Conservation (phyloP, 23 tunicate species). For the Styela clava region DNA sequence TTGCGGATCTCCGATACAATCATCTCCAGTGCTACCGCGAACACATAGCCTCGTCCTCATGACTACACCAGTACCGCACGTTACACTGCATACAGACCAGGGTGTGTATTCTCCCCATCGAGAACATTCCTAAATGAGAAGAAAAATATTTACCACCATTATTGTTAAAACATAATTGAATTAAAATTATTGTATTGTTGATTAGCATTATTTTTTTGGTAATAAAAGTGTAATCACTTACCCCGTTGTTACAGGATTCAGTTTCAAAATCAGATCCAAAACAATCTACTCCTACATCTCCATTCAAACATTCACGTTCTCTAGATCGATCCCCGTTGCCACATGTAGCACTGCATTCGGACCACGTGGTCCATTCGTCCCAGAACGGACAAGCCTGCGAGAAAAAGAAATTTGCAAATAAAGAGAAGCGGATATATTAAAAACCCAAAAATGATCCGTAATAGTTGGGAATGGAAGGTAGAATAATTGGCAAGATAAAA, state of each 20-base stretch:
- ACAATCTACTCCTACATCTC: constrained; percentile 56
- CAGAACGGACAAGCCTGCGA: constrained; percentile 43
- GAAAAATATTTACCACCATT: neutral
- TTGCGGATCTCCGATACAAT: constrained; percentile 28
- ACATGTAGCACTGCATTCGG: constrained; percentile 29
- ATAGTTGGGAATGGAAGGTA: no score
- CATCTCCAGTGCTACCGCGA: constrained; percentile 30
- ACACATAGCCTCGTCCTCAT: constrained; percentile 36
- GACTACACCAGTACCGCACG: constrained; percentile 57
- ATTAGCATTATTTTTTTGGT: no score
- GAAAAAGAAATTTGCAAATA: no score
- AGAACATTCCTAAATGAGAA: constrained; percentile 47
- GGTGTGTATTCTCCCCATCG: constrained; percentile 47
- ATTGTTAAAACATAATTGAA: no score
- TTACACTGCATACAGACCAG: constrained; percentile 62
- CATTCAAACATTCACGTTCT: constrained; percentile 44
- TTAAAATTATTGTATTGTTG: no score
- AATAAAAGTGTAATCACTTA: neutral
- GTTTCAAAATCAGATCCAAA: constrained; percentile 24
- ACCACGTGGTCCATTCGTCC: constrained; percentile 26
- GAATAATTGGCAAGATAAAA: no score
- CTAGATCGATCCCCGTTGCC: constrained; percentile 27
- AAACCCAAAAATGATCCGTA: no score
- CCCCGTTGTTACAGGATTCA: neutral
- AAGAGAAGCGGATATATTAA: no score